Evolutionary conservation across 2,113 vertebrate species (phyloP), one percentile per base, ranked within the genome.

Genomic region (Suncus etruscus): DNA sequence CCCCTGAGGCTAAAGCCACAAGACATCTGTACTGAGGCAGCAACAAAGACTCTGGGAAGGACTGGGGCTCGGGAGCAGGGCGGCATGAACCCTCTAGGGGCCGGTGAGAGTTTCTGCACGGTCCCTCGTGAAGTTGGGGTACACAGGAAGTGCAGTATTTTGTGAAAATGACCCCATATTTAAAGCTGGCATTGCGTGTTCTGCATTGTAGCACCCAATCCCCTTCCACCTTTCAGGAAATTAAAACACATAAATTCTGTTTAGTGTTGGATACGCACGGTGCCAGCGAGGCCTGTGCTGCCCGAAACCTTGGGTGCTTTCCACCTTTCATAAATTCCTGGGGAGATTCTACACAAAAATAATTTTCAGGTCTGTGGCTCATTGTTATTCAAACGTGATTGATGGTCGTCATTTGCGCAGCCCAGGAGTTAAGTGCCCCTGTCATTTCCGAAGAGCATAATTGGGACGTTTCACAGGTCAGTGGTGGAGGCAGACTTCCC

Each of bases 211-310:
- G 98, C 98, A 96, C 98, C 97, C 97, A 96, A 97, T 98, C 98
- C 98, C 98, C 97, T 96, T 97, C 98, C 98, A 98, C 98, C 98
- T 98, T 98, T 98, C 97, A 97, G 98, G 97, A 99, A 99, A 99
- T 99, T 99, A 99, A 99, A 99, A 99, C 98, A 98, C 98, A 99
- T 99, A 99, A 99, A 99, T 99, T 99, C 96, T 98, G 98, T 98
- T 99, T 98, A 98, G 98, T 98, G 96, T 98, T 98, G 97, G 98
- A 98, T 98, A 97, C 97, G 97, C 97, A 20, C 95, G 93, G 91
- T 97, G 91, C 97, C 94, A 96, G 97, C 96, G 91, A 82, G 94
- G 93, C 97, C 94, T 98, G 92, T 96, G 96, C 97, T 95, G 97
- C 97, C 97, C 97, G 97, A 97, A 98, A 98, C 98, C 98, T 98